These are phyloP conservation scores for Amphimallon solstitiale DNA, from an alignment of 2,888 invertebrate species.

Conservation along the genomic window DNA sequence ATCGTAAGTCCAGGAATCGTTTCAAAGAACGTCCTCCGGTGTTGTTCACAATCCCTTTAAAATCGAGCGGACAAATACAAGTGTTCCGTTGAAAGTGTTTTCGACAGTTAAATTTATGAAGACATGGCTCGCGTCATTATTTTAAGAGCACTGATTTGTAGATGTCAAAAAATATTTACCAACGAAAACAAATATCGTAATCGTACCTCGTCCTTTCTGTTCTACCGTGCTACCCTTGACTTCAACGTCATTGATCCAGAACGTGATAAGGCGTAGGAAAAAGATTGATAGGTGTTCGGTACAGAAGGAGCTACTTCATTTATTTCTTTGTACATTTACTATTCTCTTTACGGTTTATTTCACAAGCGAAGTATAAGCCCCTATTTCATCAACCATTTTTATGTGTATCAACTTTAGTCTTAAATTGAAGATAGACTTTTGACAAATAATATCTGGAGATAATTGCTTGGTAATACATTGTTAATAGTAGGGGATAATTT, in stretches of 20 bases:
- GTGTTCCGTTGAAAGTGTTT: constrained; percentile 39
- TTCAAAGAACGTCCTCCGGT: background rate
- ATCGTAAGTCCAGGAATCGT: background rate
- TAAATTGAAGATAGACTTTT: background rate
- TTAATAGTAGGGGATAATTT: constrained; percentile 18
- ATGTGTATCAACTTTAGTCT: background rate
- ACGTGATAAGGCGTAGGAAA: constrained; percentile 21
- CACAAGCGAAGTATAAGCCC: background rate
- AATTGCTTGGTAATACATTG: constrained; percentile 40
- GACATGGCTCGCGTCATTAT: constrained; percentile 45
- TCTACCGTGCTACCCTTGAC: constrained; percentile 26
- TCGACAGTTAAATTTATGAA: constrained; percentile 44
- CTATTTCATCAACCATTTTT: background rate
- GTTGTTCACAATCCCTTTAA: constrained; percentile 1
- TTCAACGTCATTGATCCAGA: constrained; percentile 38
- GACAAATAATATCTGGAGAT: constrained; percentile 40
- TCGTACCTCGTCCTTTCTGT: constrained; percentile 3
- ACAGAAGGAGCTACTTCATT: constrained; percentile 39
- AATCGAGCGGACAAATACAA: constrained; percentile 11
- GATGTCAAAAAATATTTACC: constrained; percentile 44
- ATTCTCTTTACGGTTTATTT: constrained; percentile 7
- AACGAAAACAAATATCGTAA: constrained; percentile 40
- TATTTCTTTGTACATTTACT: constrained; percentile 37
- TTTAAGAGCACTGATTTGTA: constrained; percentile 47
- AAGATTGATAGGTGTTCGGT: constrained; percentile 33